phyloP scores from a whole-genome alignment of 2,797 vertebrate species.

The Natrix natrix region DNA sequence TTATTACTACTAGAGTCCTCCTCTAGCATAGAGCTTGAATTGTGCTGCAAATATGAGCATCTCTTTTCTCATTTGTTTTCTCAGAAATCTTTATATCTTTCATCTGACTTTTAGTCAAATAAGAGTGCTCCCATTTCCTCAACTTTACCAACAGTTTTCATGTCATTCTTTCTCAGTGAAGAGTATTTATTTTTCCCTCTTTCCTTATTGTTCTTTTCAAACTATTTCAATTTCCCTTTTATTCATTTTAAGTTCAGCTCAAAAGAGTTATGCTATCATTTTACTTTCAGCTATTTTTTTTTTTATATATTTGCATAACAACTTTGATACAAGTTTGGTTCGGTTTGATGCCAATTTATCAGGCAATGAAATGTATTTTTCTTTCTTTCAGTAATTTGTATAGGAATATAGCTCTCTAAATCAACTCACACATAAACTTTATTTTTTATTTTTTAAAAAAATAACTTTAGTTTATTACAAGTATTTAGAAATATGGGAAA shows the following conservation, averaged over 20 bases:
- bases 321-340: not conserved
- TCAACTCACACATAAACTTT: not conserved
- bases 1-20: not conserved
- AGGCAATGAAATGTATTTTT: not conserved
- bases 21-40: not conserved
- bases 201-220: not conserved
- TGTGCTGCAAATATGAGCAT: not conserved
- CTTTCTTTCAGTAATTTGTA: not conserved
- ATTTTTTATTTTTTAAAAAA: not conserved
- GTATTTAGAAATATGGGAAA: not conserved
- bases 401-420: not conserved
- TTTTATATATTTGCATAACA: not conserved
- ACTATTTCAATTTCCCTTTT: not conserved
- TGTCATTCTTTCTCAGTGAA: not conserved
- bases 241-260: not conserved
- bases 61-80: not conserved
- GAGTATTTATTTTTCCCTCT: not conserved
- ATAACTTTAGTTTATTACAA: not conserved
- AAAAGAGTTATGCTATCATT: not conserved
- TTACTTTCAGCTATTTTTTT: not conserved
- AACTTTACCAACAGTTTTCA: not conserved
- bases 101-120: not conserved
- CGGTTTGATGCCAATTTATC: not conserved
- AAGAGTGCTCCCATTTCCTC: not conserved
- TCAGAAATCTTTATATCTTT: not conserved